Evolutionary conservation across 2,888 invertebrate species (phyloP), one percentile per base, ranked within the genome.

Genomic region (Clusia tigrina): DNA sequence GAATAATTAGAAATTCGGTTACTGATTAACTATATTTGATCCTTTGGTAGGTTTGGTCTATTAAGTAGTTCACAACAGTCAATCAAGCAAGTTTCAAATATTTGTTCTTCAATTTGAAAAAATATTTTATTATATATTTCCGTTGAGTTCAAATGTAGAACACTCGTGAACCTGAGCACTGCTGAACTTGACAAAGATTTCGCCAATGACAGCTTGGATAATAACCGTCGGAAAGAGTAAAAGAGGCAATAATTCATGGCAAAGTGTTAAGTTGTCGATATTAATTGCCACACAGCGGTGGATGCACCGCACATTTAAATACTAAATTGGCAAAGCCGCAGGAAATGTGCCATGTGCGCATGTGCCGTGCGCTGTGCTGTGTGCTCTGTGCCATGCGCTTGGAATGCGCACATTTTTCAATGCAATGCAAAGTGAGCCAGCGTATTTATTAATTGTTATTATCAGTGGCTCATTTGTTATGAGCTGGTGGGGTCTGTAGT

Each of bases 251-350:
- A 76, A 75, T 74, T 78, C 77, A 75, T 69, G 64, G 70, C 69
- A 74, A 78, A 78, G 78, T 78, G 78, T 78, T 78, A 78, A 78
- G 78, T 76, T 78, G 78, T 78, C 78, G 76, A 78, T 78, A 78
- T 77, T 78, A 78, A 78, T 78, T 78, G 75, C 73, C n/a, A 71
- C 72, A 70, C 70, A 67, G 62, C 63, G 58, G 66, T 60, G 60
- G 65, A 60, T 48, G 32, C 6, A 5, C 32, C 5, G 42, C 55
- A 48, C 46, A 46, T 54, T 60, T 48, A 42, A 32, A 66, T 61
- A n/a, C n/a, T n/a, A 63, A 66, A 66, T 61, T 65, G 60, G 57
- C 54, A 60, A 61, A 58, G 60, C n/a, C n/a, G n/a, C 61, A 66
- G 59, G 61, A 66, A 60, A 63, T 63, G 56, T 63, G 66, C 63